phyloP scores from a whole-genome alignment of 2,113 vertebrate genomes.

The Antidorcas marsupialis region DNA sequence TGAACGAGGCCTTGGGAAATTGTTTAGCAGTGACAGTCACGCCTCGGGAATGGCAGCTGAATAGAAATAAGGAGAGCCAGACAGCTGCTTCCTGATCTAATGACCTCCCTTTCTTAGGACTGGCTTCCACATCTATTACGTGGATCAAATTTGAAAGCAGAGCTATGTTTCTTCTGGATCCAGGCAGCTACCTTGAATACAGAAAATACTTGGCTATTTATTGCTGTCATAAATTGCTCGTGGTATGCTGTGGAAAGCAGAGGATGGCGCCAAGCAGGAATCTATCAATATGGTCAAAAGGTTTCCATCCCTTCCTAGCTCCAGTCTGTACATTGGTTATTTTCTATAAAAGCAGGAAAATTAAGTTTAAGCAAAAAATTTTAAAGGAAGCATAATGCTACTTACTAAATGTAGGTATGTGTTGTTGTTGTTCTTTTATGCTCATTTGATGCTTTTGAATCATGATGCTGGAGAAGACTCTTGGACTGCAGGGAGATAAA shows the following conservation, averaged over 20 bases:
- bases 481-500: neutral
- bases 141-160: constrained; percentile 29
- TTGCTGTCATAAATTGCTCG: neutral
- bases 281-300: neutral
- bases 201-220: neutral
- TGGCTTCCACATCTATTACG: neutral
- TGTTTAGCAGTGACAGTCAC: neutral
- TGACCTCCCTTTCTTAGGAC: neutral
- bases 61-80: neutral
- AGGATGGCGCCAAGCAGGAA: neutral
- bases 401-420: too few relatives aligned
- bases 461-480: neutral
- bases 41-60: neutral
- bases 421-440: neutral
- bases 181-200: neutral
- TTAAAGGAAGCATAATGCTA: neutral
- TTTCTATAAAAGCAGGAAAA: neutral
- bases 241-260: neutral
- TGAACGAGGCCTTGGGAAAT: neutral
- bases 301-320: rapidly evolving
- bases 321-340: neutral
- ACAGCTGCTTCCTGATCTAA: neutral
- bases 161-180: neutral
- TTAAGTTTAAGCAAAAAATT: neutral
- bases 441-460: neutral